These are phyloP conservation scores for Cryptocephalus moraei DNA, from an alignment of 2,888 invertebrate species.

Conservation along the genomic window DNA sequence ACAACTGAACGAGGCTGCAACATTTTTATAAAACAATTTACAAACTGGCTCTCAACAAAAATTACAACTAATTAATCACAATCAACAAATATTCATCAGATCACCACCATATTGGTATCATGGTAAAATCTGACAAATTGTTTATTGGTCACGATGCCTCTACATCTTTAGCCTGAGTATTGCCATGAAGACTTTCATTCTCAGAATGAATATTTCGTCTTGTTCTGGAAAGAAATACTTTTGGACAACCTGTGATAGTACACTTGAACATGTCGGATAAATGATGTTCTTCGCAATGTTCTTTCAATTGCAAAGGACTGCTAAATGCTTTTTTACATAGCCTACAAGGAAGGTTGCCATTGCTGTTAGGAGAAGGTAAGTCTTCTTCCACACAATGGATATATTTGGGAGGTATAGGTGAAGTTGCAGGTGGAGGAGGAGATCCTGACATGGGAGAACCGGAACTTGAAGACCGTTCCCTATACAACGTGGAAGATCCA, in stretches of 20 bases:
- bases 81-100: constrained; percentile 7
- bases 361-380: constrained; percentile 52
- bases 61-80: constrained; percentile 18
- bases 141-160: constrained; percentile 36
- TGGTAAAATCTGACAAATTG: constrained; percentile 30
- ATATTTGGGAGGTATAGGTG: constrained; percentile 29
- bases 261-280: constrained; percentile 61
- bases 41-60: constrained; percentile 31
- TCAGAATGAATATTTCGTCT: constrained; percentile 69
- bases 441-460: constrained; percentile 43
- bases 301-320: constrained; percentile 52
- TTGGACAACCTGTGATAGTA: constrained; percentile 65
- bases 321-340: constrained; percentile 57
- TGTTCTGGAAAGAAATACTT: constrained; percentile 68
- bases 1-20: constrained; percentile 9
- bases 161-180: constrained; percentile 32
- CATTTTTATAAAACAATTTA: constrained; percentile 15
- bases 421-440: constrained; percentile 36
- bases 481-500: constrained; percentile 29
- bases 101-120: constrained; percentile 39
- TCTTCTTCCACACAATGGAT: constrained; percentile 59
- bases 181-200: constrained; percentile 46
- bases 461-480: constrained; percentile 42
- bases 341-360: constrained; percentile 58
- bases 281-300: constrained; percentile 64